Evolutionary conservation across 2,113 vertebrate genomes (phyloP).

Genomic region (Myotis davidii): DNA sequence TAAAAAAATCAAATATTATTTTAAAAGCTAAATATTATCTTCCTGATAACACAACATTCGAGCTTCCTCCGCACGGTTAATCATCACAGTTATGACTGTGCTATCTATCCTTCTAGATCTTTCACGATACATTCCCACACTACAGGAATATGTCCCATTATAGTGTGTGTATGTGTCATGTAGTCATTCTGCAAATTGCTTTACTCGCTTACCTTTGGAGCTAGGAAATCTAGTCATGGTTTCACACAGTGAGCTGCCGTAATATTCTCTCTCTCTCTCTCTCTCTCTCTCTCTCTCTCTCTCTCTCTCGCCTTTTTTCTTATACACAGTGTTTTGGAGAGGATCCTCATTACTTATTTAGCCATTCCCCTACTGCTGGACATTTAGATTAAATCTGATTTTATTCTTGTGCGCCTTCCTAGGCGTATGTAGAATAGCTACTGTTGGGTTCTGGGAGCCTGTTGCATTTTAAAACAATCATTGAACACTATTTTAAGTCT

Average conservation of each 20-base stretch:
- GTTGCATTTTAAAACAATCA: neutral
- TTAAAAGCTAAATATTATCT: neutral
- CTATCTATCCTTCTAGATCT: neutral
- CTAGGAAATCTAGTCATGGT: neutral
- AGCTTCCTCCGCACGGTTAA: neutral
- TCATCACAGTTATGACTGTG: neutral
- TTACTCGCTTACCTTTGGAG: neutral
- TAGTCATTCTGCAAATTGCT: neutral
- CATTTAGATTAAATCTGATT: neutral
- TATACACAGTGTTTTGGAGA: neutral
- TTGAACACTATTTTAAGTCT: neutral
- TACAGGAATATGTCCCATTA: accelerated
- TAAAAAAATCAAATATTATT: neutral
- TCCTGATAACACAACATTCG: neutral
- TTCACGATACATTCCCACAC: neutral
- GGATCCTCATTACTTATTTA: neutral
- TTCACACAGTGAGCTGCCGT: neutral
- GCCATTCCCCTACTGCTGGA: neutral
- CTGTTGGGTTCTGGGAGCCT: neutral
- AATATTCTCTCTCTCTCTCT: neutral
- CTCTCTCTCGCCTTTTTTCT: neutral
- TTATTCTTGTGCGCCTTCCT: neutral
- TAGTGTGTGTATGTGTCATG: neutral
- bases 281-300: neutral
- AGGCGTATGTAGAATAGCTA: neutral